Evolutionary conservation across 2,797 vertebrate species (phyloP).

Genomic region (Sebastes melanostomus): DNA sequence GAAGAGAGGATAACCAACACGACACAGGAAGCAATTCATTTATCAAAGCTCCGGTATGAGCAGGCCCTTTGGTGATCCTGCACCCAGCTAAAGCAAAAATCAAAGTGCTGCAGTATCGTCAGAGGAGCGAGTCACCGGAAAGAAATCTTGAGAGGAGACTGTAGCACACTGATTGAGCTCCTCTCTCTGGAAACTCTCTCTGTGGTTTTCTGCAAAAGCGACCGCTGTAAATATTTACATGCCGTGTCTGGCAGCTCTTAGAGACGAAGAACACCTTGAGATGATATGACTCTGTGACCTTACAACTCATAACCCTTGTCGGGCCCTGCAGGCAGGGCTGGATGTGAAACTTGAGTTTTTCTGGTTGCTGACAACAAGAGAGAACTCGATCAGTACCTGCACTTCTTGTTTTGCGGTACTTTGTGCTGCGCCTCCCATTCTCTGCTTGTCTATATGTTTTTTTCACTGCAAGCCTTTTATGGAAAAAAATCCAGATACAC

Average conservation of each 20-base stretch:
- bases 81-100: neutral
- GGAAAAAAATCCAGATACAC: neutral
- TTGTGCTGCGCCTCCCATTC: neutral
- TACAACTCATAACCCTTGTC: conserved; percentile 22
- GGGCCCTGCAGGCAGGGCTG: conserved; percentile 24
- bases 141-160: neutral
- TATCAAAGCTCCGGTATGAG: neutral
- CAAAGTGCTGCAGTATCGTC: neutral
- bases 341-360: neutral
- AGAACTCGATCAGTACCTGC: neutral
- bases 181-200: neutral
- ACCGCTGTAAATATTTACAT: conserved; percentile 74
- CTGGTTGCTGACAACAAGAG: neutral
- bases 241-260: conserved; percentile 36
- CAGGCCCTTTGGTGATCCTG: neutral
- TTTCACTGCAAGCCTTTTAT: conserved; percentile 7
- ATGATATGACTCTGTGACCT: conserved; percentile 35
- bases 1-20: neutral
- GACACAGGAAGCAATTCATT: neutral
- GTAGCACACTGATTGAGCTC: neutral
- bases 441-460: neutral
- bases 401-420: neutral
- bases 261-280: conserved; percentile 44
- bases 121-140: conserved; percentile 6
- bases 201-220: neutral